A percentile compares a stretch with the other conserved stretches of the same genome.
These are phyloP conservation scores for Pitangus sulphuratus DNA, from an alignment of 2,797 vertebrate genomes.

Conservation along the genomic window DNA sequence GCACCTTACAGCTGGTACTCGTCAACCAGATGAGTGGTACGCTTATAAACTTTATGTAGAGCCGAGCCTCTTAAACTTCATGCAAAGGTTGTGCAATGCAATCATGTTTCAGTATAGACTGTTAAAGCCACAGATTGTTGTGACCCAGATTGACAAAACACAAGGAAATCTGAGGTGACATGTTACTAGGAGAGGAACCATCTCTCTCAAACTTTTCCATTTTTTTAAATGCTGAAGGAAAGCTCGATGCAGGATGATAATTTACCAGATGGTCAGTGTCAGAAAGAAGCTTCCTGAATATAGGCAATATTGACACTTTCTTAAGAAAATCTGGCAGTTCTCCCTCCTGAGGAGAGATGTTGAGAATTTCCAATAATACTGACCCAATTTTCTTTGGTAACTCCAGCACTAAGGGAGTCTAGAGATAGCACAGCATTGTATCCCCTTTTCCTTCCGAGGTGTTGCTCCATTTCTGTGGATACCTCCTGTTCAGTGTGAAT, in stretches of 20 bases:
- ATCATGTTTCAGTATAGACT: neutral
- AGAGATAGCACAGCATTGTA: neutral
- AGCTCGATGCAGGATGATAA: neutral
- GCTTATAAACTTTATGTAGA: neutral
- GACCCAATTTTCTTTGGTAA: constrained; percentile 51
- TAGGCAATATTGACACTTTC: constrained; percentile 48
- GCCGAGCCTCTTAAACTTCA: neutral
- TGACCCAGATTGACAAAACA: constrained; percentile 24
- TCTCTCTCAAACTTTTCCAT: neutral
- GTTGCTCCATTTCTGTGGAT: constrained; percentile 2
- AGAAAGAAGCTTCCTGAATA: constrained; percentile 45
- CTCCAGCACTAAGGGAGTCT: neutral
- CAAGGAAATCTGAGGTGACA: neutral
- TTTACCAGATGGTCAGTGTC: constrained; percentile 66
- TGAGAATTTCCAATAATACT: constrained; percentile 63
- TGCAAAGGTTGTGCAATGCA: neutral
- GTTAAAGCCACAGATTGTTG: neutral
- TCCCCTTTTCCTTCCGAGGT: neutral
- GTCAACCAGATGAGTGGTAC: neutral
- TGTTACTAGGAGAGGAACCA: neutral
- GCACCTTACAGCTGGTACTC: neutral
- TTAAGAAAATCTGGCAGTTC: constrained; percentile 48
- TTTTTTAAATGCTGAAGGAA: neutral
- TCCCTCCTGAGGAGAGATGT: constrained; percentile 30
- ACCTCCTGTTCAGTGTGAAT: constrained; percentile 33